These are phyloP conservation scores for Agrotis exclamationis DNA, from an alignment of 2,888 invertebrate species.

Conservation along the genomic window DNA sequence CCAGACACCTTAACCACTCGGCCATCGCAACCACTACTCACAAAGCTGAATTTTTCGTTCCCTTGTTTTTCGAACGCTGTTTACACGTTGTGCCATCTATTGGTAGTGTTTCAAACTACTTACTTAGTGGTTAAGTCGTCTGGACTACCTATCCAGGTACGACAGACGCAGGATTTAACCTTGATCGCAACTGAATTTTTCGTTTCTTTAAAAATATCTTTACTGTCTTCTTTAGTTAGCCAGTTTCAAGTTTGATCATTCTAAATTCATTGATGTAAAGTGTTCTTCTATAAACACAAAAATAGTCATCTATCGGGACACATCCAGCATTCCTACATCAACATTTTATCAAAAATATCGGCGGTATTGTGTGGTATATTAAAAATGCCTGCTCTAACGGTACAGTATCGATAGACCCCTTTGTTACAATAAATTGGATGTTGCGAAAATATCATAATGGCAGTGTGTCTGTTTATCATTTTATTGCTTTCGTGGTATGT, in stretches of 20 bases:
- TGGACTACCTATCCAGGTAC: no score
- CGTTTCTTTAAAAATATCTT: no score
- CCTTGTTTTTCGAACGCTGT: no score
- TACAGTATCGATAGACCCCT: slow-evolving; percentile 53
- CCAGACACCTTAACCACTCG: no score
- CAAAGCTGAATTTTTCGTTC: no score
- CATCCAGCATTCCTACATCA: slow-evolving; percentile 48
- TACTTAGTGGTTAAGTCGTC: no score
- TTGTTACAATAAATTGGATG: slow-evolving; percentile 65
- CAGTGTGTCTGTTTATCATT: slow-evolving; percentile 50
- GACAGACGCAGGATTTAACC: no score
- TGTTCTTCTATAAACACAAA: background rate
- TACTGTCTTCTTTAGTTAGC: no score
- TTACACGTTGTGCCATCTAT: no score
- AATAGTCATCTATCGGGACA: background rate
- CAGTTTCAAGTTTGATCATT: background rate
- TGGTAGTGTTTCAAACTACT: no score
- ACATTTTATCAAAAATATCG: slow-evolving; percentile 54
- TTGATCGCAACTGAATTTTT: no score
- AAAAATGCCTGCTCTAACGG: slow-evolving; percentile 70
- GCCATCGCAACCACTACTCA: no score
- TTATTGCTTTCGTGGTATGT: slow-evolving; percentile 55
- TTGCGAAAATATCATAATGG: slow-evolving; percentile 62
- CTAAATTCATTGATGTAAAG: background rate
- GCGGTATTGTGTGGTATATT: slow-evolving; percentile 63